These are phyloP conservation scores for Euthynnus affinis DNA, from an alignment of 2,797 vertebrate species.

Conservation along the genomic window DNA sequence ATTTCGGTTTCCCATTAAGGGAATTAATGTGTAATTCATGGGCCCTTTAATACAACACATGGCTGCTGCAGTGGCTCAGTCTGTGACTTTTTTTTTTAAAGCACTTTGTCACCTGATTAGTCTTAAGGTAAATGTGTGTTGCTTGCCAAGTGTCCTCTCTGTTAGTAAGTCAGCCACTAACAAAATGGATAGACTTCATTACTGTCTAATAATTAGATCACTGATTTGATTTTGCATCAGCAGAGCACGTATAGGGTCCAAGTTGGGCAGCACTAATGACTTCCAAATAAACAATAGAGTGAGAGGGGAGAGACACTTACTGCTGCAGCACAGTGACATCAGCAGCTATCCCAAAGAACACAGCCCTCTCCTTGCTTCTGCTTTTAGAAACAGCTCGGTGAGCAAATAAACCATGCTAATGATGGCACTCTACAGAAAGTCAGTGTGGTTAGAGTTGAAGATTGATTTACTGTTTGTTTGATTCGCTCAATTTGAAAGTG, in stretches of 20 bases:
- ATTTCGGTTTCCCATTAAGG: neutral
- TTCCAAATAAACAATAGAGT: slow-evolving; percentile 74
- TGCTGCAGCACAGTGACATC: slow-evolving; percentile 66
- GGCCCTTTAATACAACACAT: slow-evolving; percentile 12
- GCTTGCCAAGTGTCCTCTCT: slow-evolving; percentile 21
- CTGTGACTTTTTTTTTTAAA: slow-evolving; percentile 35
- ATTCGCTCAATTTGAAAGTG: slow-evolving; percentile 59
- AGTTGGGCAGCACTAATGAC: slow-evolving; percentile 62
- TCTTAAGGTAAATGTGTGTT: slow-evolving; percentile 24
- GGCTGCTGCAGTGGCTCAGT: slow-evolving; percentile 16
- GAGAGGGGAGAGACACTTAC: slow-evolving; percentile 54
- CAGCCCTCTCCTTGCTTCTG: slow-evolving; percentile 48
- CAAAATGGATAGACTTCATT: slow-evolving; percentile 35
- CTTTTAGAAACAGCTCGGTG: slow-evolving; percentile 66
- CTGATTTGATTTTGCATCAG: slow-evolving; percentile 53
- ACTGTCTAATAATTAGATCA: slow-evolving; percentile 62
- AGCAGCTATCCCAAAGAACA: slow-evolving; percentile 44
- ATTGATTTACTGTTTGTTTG: slow-evolving; percentile 77
- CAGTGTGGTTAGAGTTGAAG: slow-evolving; percentile 39
- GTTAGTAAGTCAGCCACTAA: slow-evolving; percentile 23
- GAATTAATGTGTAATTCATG: slow-evolving; percentile 8
- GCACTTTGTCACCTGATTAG: slow-evolving; percentile 39
- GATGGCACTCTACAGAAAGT: slow-evolving; percentile 67
- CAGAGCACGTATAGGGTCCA: slow-evolving; percentile 16
- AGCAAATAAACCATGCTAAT: slow-evolving; percentile 80